Percentiles rank a stretch among this genome's conserved stretches.
Evolutionary conservation across 2,888 invertebrate species (phyloP).

Genomic region (Acleris sparsana): DNA sequence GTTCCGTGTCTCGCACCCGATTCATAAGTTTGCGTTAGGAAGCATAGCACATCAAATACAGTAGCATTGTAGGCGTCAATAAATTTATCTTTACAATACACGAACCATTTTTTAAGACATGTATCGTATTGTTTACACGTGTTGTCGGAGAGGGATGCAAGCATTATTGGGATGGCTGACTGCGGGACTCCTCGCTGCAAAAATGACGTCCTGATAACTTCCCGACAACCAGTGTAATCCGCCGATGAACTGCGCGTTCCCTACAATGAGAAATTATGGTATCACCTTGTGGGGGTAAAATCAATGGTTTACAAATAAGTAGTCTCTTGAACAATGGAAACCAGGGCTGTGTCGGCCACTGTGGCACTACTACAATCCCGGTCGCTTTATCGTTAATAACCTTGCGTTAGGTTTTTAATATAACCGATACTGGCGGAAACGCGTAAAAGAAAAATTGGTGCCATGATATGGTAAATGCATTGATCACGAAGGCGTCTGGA

Average conservation of each 20-base stretch:
- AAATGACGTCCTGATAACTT: constrained; percentile 35
- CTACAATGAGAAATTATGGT: constrained; percentile 10
- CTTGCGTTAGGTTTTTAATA: constrained; percentile 19
- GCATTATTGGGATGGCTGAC: constrained; percentile 24
- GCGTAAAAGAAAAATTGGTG: constrained; percentile 14
- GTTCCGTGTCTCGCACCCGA: constrained; percentile 23
- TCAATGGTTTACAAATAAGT: background rate
- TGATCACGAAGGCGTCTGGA: constrained; percentile 1
- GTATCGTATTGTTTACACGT: constrained; percentile 37
- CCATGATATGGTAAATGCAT: constrained; percentile 26
- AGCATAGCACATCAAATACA: constrained; percentile 5
- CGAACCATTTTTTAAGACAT: constrained; percentile 35
- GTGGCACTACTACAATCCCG: constrained; percentile 6
- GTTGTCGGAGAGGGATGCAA: constrained; percentile 33
- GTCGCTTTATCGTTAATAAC: constrained; percentile 5
- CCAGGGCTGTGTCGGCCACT: constrained; percentile 20
- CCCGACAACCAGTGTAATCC: constrained; percentile 40
- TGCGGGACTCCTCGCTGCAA: constrained; percentile 1
- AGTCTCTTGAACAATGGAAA: constrained; percentile 13
- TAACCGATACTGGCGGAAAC: constrained; percentile 18
- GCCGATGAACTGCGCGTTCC: constrained; percentile 19
- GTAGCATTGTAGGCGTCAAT: background rate
- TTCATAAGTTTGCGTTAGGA: constrained; percentile 12
- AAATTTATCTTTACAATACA: constrained; percentile 10
- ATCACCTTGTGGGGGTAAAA: constrained; percentile 3